A percentile compares a stretch with the other conserved stretches of the same genome.
These are phyloP conservation scores for Phasia obesa DNA, from an alignment of 2,888 invertebrate species.

Conservation along the genomic window DNA sequence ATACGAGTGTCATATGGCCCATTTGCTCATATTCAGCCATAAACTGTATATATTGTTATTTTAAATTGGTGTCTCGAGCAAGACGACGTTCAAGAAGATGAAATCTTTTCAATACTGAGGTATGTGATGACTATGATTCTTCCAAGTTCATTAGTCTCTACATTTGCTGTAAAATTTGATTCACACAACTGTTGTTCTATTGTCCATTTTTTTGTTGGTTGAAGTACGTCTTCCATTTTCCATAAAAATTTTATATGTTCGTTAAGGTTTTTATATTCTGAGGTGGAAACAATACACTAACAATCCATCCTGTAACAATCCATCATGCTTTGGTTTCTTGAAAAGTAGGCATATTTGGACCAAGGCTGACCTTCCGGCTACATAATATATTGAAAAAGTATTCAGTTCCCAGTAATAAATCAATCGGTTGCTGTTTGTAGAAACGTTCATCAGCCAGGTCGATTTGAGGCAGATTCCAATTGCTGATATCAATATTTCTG, in stretches of 20 bases:
- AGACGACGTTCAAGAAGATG: slow-evolving; percentile 28
- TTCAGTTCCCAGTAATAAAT: slow-evolving; percentile 27
- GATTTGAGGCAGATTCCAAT: slow-evolving; percentile 22
- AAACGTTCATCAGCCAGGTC: slow-evolving; percentile 35
- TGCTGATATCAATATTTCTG: slow-evolving; percentile 15
- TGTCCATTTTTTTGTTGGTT: slow-evolving; percentile 29
- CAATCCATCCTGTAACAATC: slow-evolving; percentile 30
- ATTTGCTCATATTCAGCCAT: slow-evolving; percentile 44
- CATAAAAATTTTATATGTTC: slow-evolving; percentile 29
- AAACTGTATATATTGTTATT: slow-evolving; percentile 15
- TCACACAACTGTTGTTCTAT: slow-evolving; percentile 24
- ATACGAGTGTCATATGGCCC: slow-evolving; percentile 32
- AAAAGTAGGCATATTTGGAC: slow-evolving; percentile 7
- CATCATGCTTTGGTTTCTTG: slow-evolving; percentile 33
- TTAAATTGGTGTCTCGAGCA: slow-evolving; percentile 14
- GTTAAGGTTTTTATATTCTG: neutral
- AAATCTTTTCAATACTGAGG: slow-evolving; percentile 19
- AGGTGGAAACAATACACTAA: slow-evolving; percentile 1
- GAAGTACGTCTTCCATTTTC: slow-evolving; percentile 24
- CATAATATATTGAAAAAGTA: slow-evolving; percentile 33
- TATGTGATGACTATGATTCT: slow-evolving; percentile 28
- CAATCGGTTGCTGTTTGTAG: slow-evolving; percentile 28
- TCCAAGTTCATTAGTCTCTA: slow-evolving; percentile 10
- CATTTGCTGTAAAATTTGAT: slow-evolving; percentile 17
- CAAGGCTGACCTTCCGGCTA: slow-evolving; percentile 10